Evolutionary conservation across 2,113 vertebrate genomes (phyloP).

Genomic region (Carassius auratus): DNA sequence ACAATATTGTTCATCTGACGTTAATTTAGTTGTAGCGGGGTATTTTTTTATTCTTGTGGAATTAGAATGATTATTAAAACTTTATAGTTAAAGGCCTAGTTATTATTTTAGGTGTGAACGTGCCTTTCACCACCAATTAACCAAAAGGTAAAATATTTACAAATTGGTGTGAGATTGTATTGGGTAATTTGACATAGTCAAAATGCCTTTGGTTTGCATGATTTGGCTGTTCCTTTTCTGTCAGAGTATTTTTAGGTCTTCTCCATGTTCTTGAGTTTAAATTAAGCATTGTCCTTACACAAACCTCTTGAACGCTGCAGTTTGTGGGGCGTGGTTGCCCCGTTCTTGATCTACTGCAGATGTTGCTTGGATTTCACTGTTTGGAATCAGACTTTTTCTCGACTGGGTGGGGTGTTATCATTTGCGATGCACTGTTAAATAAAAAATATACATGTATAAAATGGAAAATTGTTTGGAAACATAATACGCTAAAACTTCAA

Average conservation of each 20-base stretch:
- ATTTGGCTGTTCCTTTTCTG: conserved; percentile 61
- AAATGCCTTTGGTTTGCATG: conserved; percentile 47
- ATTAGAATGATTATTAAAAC: too few relatives aligned
- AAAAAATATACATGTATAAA: conserved; percentile 28
- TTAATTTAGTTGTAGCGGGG: too few relatives aligned
- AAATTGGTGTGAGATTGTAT: not conserved
- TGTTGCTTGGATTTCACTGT: conserved; percentile 60
- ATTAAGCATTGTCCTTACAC: conserved; percentile 52
- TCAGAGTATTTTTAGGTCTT: conserved; percentile 56
- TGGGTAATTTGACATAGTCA: not conserved
- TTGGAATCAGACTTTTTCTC: conserved; percentile 45
- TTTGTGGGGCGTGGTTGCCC: conserved; percentile 52
- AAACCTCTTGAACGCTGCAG: conserved; percentile 56
- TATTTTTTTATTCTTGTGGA: too few relatives aligned
- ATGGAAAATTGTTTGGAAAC: not conserved
- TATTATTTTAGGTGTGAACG: too few relatives aligned
- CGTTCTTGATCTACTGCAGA: conserved; percentile 65
- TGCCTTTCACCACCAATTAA: not conserved
- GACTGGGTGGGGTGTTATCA: conserved; percentile 52
- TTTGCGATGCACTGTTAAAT: conserved; percentile 14
- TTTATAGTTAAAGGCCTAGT: too few relatives aligned
- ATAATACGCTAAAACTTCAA: not conserved
- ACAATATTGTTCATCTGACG: too few relatives aligned
- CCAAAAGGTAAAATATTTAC: not conserved
- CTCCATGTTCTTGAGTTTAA: conserved; percentile 51